A percentile compares a stretch with the other conserved stretches of the same genome.
Conservation (phyloP, 2,797 vertebrate genomes). For the Enoplosus armatus region DNA sequence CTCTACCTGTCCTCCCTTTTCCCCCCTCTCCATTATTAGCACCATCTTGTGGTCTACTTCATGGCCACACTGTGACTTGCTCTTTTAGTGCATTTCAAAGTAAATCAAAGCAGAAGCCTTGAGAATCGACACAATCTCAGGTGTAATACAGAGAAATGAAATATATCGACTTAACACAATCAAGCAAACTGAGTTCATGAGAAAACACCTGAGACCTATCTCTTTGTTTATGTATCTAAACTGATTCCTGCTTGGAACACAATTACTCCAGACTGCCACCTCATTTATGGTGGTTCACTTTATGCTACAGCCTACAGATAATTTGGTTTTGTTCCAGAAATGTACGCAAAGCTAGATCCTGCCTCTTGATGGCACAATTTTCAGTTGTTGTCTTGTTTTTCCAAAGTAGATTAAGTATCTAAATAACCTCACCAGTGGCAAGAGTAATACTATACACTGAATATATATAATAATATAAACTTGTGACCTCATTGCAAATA, state of each 20-base stretch:
- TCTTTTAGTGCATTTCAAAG: neutral
- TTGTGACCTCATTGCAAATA: neutral
- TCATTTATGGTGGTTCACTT: neutral
- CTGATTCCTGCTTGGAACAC: neutral
- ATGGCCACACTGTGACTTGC: neutral
- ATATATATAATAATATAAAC: neutral
- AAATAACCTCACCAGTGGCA: neutral
- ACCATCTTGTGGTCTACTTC: constrained; percentile 32
- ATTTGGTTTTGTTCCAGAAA: neutral
- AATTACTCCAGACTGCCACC: neutral
- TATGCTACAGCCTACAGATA: neutral
- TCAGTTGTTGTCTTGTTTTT: neutral
- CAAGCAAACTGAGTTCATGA: neutral
- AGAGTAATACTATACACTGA: neutral
- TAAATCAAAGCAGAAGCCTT: neutral
- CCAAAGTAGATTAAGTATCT: neutral
- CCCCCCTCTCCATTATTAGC: neutral
- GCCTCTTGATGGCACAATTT: neutral
- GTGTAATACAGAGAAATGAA: neutral
- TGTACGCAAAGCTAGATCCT: neutral
- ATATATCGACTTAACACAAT: neutral
- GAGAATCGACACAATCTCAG: neutral
- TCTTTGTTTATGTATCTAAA: neutral
- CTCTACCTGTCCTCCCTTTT: neutral
- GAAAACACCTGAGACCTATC: neutral